phyloP scores from a whole-genome alignment of 2,888 invertebrate genomes.

The Lycaena phlaeas region DNA sequence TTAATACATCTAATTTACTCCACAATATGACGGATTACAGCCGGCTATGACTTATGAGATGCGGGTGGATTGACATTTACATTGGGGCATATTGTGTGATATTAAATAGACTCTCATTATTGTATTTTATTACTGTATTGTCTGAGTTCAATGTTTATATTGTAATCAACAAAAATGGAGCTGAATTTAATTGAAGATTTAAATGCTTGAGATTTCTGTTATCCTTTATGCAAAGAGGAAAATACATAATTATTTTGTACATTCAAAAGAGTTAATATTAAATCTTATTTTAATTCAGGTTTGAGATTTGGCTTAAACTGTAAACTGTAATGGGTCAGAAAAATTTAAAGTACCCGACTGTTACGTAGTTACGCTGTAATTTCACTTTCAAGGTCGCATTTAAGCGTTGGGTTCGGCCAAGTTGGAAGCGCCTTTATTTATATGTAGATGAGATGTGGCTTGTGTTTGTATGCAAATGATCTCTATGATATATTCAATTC shows the following conservation, averaged over 20 bases:
- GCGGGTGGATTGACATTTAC: constrained; percentile 13
- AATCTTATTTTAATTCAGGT: too few species aligned
- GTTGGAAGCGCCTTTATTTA: constrained; percentile 22
- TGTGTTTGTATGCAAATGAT: constrained; percentile 25
- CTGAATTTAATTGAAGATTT: too few species aligned
- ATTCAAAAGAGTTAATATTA: too few species aligned
- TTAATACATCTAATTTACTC: not conserved
- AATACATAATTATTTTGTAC: too few species aligned
- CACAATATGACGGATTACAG: not conserved
- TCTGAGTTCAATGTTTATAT: too few species aligned
- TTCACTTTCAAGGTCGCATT: constrained; percentile 18
- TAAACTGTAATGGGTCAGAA: not conserved
- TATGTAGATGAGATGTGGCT: constrained; percentile 22
- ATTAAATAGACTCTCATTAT: not conserved
- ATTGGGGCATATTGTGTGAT: constrained; percentile 1
- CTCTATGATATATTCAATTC: too few species aligned
- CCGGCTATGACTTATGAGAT: constrained; percentile 9
- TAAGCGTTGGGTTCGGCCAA: constrained; percentile 17
- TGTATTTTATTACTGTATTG: not conserved
- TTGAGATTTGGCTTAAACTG: too few species aligned
- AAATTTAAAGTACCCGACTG: constrained; percentile 1
- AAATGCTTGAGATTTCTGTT: too few species aligned
- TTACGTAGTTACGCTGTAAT: constrained; percentile 11
- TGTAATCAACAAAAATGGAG: too few species aligned
- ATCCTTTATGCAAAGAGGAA: too few species aligned